A percentile compares a stretch with the other conserved stretches of the same genome.
These are phyloP conservation scores for Octomys mimax DNA, from an alignment of 2,797 vertebrate species.

Conservation along the genomic window DNA sequence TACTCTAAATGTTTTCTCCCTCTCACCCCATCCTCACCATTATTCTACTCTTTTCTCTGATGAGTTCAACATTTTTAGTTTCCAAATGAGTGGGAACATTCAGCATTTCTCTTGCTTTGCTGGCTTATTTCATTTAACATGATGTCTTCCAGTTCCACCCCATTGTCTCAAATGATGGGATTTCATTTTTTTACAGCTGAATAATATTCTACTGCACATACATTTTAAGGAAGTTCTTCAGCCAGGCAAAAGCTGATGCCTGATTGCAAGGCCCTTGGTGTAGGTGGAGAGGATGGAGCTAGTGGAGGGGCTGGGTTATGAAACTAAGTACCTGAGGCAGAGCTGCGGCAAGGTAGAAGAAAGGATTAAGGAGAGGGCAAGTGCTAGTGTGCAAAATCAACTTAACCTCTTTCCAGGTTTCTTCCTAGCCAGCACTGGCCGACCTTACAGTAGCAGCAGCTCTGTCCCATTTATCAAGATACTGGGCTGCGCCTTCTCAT, in stretches of 20 bases:
- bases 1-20: neutral
- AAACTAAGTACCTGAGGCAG: neutral
- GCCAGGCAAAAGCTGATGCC: neutral
- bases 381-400: neutral
- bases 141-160: neutral
- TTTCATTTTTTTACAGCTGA: neutral
- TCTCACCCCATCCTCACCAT: neutral
- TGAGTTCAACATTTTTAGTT: neutral
- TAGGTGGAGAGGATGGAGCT: neutral
- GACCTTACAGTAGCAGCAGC: neutral
- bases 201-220: neutral
- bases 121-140: neutral
- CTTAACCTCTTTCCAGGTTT: neutral
- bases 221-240: neutral
- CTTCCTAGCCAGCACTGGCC: neutral
- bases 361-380: neutral
- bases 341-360: neutral
- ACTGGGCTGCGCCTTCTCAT: neutral
- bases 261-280: neutral
- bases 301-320: neutral
- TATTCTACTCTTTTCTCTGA: neutral
- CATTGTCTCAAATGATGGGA: neutral
- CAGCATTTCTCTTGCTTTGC: neutral
- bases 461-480: neutral
- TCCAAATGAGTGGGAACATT: neutral